A percentile compares a stretch with the other conserved stretches of the same genome.
Conservation (phyloP, 2,797 vertebrate genomes). For the Loris lydekkerianus region DNA sequence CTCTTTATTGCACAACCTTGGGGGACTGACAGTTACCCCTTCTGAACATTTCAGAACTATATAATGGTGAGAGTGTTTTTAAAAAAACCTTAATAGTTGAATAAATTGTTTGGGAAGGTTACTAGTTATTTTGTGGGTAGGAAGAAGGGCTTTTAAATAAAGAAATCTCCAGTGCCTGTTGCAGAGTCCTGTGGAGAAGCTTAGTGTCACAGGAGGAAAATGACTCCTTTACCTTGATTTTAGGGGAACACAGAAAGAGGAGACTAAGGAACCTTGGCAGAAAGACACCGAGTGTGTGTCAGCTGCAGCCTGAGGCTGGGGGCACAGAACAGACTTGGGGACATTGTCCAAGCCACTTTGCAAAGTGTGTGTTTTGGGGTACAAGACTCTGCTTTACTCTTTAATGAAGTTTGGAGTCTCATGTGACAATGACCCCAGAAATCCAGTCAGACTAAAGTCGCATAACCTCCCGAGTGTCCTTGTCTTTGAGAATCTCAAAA, state of each 20-base stretch:
- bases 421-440: background rate
- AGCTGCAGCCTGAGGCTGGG: background rate
- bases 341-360: background rate
- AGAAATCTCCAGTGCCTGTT: conserved; percentile 26
- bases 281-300: background rate
- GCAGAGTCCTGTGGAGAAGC: background rate
- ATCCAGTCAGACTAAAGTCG: background rate
- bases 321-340: background rate
- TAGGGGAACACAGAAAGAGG: background rate
- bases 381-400: background rate
- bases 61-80: background rate
- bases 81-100: conserved; percentile 1
- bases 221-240: background rate
- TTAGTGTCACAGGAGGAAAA: background rate
- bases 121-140: conserved; percentile 50
- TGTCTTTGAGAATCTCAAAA: background rate
- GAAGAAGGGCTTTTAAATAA: conserved; percentile 50
- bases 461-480: background rate
- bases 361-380: background rate
- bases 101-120: conserved; percentile 43
- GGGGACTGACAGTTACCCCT: background rate
- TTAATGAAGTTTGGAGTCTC: background rate
- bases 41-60: conserved; percentile 53
- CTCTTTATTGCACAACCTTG: background rate
- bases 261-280: background rate